Evolutionary conservation across 2,797 vertebrate species (phyloP).

Genomic region (Atherinosoma microstoma): DNA sequence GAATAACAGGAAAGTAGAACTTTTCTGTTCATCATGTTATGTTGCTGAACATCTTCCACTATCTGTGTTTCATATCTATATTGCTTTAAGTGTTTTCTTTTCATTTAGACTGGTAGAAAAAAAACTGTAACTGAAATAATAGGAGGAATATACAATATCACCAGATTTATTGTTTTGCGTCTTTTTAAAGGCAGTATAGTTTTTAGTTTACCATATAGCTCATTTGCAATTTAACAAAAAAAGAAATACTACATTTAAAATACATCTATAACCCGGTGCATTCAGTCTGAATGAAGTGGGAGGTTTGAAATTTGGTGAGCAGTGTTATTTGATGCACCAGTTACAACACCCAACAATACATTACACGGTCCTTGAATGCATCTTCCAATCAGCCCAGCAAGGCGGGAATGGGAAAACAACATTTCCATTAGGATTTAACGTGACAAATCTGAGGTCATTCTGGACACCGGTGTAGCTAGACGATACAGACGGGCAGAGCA

Average conservation of each 20-base stretch:
- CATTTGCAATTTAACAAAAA: not conserved
- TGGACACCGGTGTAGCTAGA: not conserved
- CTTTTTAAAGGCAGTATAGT: not conserved
- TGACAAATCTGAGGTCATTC: not conserved
- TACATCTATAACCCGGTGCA: not conserved
- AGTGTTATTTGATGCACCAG: not conserved
- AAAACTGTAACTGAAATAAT: not conserved
- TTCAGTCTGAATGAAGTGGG: not conserved
- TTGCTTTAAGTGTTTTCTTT: constrained; percentile 19
- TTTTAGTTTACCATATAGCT: not conserved
- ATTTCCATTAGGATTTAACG: not conserved
- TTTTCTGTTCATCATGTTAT: constrained; percentile 41
- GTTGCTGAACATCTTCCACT: constrained; percentile 48
- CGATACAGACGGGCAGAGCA: not conserved
- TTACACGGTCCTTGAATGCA: not conserved
- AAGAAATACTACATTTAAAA: not conserved
- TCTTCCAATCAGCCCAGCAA: not conserved
- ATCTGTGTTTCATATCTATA: constrained; percentile 56
- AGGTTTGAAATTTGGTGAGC: not conserved
- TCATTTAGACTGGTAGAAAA: not conserved
- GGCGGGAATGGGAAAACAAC: no score
- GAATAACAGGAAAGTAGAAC: not conserved
- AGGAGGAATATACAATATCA: not conserved
- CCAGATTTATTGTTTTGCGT: not conserved
- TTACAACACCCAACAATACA: not conserved